These are phyloP conservation scores for Acrocyrtus sp. DNA, from an alignment of 2,888 invertebrate species.

Conservation along the genomic window DNA sequence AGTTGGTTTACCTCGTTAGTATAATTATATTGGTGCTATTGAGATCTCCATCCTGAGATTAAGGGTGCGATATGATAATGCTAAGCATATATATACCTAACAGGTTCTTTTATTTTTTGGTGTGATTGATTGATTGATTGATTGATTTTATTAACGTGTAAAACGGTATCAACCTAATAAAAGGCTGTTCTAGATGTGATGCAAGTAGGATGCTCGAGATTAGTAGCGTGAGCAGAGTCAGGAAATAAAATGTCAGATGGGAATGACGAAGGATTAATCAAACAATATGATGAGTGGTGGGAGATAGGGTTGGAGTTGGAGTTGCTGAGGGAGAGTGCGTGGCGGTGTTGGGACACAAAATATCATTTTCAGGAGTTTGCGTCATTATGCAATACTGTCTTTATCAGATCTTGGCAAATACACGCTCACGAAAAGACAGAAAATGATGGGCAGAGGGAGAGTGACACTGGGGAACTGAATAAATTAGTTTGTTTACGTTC, in stretches of 20 bases:
- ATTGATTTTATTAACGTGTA: too few species aligned
- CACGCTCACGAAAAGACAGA: not conserved
- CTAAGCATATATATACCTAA: too few species aligned
- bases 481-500: conserved; percentile 7
- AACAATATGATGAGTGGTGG: conserved; percentile 12
- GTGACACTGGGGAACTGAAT: conserved; percentile 7
- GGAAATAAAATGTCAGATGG: not conserved
- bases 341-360: not conserved
- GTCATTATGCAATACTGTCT: not conserved
- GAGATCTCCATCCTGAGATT: too few species aligned
- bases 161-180: too few species aligned
- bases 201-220: too few species aligned
- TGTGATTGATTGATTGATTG: too few species aligned
- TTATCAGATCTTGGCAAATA: not conserved
- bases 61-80: too few species aligned
- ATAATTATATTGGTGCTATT: too few species aligned
- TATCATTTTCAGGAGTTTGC: not conserved
- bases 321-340: not conserved
- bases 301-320: conserved; percentile 18
- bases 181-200: too few species aligned
- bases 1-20: too few species aligned
- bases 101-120: too few species aligned
- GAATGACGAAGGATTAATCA: conserved; percentile 20
- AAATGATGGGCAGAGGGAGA: conserved; percentile 8
- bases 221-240: not conserved